Percentiles rank a stretch among this genome's conserved stretches.
Evolutionary conservation across 2,797 vertebrate species (phyloP).

Genomic region (Phylloscopus collybita): DNA sequence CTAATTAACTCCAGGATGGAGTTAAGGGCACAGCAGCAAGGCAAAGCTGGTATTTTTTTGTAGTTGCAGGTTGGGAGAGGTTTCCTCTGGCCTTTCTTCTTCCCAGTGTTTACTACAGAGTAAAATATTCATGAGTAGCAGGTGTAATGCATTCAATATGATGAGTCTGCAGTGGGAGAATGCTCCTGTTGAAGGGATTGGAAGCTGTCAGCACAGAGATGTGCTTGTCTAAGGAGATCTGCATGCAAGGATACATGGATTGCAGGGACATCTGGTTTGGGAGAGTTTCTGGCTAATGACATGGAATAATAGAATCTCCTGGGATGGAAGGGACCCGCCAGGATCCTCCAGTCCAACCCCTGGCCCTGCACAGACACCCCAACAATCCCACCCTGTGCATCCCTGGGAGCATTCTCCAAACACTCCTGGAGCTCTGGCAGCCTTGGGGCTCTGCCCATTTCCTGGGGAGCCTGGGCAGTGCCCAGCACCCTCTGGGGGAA

Average conservation of each 20-base stretch:
- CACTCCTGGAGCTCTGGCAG: background rate
- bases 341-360: rapidly evolving
- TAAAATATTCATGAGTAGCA: constrained; percentile 49
- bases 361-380: rapidly evolving
- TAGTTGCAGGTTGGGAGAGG: background rate
- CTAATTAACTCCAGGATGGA: background rate
- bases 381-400: background rate
- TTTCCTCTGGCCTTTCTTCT: constrained; percentile 29
- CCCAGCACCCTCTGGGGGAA: background rate
- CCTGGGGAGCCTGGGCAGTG: background rate
- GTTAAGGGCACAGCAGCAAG: background rate
- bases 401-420: rapidly evolving
- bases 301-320: background rate
- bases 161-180: background rate
- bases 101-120: background rate
- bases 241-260: background rate
- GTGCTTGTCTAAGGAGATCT: background rate
- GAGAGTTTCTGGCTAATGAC: background rate
- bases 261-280: background rate
- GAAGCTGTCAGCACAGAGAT: background rate
- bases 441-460: background rate
- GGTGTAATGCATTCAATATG: constrained; percentile 9
- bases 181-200: background rate
- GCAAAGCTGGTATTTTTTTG: background rate
- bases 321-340: rapidly evolving